phyloP scores from a whole-genome alignment of 2,113 vertebrate species.

The Calypte anna region DNA sequence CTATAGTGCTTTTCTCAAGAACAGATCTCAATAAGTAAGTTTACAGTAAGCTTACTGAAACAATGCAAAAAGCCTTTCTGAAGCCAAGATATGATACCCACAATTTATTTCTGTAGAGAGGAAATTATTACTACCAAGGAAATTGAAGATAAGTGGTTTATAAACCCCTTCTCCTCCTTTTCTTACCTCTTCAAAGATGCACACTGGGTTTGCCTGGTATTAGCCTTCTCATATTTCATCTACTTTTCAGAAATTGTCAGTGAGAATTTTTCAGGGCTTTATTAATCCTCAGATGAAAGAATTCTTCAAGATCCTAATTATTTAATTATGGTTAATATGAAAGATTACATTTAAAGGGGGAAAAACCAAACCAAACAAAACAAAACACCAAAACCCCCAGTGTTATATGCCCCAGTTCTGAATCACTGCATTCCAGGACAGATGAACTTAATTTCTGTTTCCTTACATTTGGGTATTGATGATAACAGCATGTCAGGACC shows the following conservation, averaged over 20 bases:
- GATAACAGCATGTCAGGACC: background rate
- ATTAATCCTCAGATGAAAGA: background rate
- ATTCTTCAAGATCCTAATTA: background rate
- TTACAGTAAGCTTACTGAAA: background rate
- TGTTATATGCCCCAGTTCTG: background rate
- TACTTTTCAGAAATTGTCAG: background rate
- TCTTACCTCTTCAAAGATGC: background rate
- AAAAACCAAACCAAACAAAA: no score
- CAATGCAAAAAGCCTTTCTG: background rate
- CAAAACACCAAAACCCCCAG: no score
- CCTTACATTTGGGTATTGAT: background rate
- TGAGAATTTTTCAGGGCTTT: background rate
- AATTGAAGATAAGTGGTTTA: background rate
- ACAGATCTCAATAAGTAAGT: rapidly evolving
- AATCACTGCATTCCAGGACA: background rate
- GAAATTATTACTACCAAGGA: background rate
- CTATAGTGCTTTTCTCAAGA: background rate
- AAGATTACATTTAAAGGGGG: background rate
- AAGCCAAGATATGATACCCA: background rate
- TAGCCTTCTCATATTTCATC: background rate
- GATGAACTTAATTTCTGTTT: background rate
- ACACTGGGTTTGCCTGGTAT: background rate
- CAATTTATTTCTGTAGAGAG: background rate
- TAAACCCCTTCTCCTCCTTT: background rate
- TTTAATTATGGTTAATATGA: background rate